phyloP scores from a whole-genome alignment of 2,888 invertebrate species.

The Polyploca ridens region DNA sequence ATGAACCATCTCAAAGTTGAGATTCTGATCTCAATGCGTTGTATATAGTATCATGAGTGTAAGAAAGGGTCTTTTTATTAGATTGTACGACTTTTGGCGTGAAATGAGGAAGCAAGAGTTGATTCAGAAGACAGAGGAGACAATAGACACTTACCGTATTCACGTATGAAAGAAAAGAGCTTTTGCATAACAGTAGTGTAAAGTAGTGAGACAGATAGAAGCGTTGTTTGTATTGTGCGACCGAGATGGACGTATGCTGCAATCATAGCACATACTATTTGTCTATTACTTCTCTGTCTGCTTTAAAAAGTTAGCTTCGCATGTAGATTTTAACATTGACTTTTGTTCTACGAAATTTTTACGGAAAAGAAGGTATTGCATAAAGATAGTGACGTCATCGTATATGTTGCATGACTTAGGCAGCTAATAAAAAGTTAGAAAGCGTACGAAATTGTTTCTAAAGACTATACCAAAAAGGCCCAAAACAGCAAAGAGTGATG shows the following conservation, averaged over 20 bases:
- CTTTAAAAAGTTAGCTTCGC: neutral
- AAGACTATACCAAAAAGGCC: no score
- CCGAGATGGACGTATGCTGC: neutral
- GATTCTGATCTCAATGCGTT: neutral
- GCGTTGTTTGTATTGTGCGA: neutral
- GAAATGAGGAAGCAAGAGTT: neutral
- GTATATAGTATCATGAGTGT: slow-evolving; percentile 8
- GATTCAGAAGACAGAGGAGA: neutral
- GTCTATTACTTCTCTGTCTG: neutral
- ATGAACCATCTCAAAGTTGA: neutral
- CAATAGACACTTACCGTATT: neutral
- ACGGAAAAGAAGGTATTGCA: neutral
- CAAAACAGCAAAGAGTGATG: no score
- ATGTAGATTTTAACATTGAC: neutral
- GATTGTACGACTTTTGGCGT: neutral
- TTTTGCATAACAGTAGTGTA: neutral
- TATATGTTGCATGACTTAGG: no score
- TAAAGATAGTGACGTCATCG: no score
- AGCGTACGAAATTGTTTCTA: no score
- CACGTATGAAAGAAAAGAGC: neutral
- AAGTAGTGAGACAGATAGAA: neutral
- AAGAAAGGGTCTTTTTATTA: neutral
- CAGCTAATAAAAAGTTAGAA: no score
- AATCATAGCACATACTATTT: neutral
- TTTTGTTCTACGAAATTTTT: neutral